phyloP scores from a whole-genome alignment of 2,888 invertebrate species.

The Caenorhabditis afra region DNA sequence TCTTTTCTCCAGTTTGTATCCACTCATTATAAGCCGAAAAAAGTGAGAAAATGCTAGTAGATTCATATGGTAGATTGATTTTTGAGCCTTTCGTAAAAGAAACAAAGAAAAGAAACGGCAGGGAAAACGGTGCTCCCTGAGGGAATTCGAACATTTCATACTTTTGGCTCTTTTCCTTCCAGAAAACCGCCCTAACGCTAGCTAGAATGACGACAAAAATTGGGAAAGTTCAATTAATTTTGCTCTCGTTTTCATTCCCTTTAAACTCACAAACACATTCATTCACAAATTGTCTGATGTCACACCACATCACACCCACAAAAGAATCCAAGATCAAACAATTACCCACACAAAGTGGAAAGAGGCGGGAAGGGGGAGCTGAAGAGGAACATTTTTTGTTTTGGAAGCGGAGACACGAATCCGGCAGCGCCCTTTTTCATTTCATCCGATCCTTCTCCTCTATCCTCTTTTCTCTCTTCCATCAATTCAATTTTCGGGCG shows the following conservation, averaged over 20 bases:
- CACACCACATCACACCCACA: neutral
- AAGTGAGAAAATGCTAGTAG: neutral
- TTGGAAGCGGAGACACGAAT: neutral
- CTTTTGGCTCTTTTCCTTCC: too few species aligned
- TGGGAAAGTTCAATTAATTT: too few species aligned
- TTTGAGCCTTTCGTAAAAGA: too few species aligned
- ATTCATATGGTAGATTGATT: too few species aligned
- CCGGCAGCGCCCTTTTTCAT: constrained; percentile 8
- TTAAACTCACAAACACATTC: too few species aligned
- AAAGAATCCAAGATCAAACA: constrained; percentile 52
- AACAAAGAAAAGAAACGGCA: too few species aligned
- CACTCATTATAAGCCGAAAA: neutral
- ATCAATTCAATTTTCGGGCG: neutral
- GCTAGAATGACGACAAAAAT: too few species aligned
- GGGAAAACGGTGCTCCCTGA: too few species aligned
- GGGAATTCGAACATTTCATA: too few species aligned
- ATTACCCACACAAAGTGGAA: constrained; percentile 16
- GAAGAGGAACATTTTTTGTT: constrained; percentile 13
- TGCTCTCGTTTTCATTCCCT: too few species aligned
- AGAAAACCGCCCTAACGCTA: too few species aligned
- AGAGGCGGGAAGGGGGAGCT: too few species aligned
- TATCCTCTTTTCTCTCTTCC: neutral
- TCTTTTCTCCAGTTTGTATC: neutral
- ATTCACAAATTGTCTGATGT: constrained; percentile 13
- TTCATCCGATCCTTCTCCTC: neutral